Evolutionary conservation across 1,140 invertebrate species (phyloP).

Genomic region (Oryctes rhinoceros): DNA sequence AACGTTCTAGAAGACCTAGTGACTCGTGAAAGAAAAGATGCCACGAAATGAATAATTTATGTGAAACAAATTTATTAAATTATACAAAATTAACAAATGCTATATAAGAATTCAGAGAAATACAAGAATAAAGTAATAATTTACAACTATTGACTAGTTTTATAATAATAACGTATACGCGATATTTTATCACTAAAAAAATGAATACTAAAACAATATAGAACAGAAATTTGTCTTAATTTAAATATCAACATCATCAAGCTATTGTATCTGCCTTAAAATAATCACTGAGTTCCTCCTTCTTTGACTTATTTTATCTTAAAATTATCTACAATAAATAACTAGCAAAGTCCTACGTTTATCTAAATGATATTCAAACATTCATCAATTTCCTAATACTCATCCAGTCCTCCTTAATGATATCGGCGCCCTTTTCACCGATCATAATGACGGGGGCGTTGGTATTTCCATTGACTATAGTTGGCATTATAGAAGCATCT

Average conservation of each 20-base stretch:
- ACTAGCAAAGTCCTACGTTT: background rate
- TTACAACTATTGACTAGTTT: slow-evolving; percentile 17
- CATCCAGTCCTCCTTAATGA: slow-evolving; percentile 72
- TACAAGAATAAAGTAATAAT: background rate
- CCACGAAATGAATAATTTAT: no score
- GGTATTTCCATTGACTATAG: slow-evolving; percentile 71
- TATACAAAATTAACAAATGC: background rate
- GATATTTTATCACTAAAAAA: background rate
- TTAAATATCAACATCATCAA: no score
- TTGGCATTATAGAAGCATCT: slow-evolving; percentile 72
- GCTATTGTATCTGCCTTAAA: no score
- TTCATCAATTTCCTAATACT: background rate
- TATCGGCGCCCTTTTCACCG: slow-evolving; percentile 71
- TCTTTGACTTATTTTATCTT: background rate
- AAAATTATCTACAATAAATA: background rate
- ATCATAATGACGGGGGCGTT: slow-evolving; percentile 74
- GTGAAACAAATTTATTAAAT: no score
- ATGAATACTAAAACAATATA: background rate
- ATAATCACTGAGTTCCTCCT: background rate
- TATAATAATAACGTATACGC: background rate
- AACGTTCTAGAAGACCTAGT: no score
- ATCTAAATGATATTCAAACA: background rate
- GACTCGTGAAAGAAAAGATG: no score
- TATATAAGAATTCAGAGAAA: background rate
- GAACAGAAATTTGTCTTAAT: background rate